Evolutionary conservation across 35 echinoderm and acorn worm genomes (phyloP), one percentile per base, ranked within the genome.

Genomic region (Chiridota heheva): DNA sequence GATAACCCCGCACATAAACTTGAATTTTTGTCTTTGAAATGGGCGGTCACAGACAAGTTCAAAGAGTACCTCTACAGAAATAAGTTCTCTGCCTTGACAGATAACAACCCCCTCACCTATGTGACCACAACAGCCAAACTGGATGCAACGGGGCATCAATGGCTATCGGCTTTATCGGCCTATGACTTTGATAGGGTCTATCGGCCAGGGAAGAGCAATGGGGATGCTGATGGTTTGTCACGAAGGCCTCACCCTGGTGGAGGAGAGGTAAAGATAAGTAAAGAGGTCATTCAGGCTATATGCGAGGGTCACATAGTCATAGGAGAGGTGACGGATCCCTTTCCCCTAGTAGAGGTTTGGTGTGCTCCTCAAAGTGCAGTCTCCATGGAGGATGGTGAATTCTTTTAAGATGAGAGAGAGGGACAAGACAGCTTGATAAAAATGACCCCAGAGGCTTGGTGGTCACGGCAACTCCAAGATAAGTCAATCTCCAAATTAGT

Each of bases 1-100:
- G 65, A 84, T 42, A 77, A 90, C 40, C 79, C 87, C 10, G 85
- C 84, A 17, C 85, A 89, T 31, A 88, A 84, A 81, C 37, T 88
- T 7, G 84, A 84, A 42, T 83, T 78, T 46, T 30, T 84, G 1
- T 39, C 63, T 2, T 33, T 88, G 22, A 90, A 90, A 60, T 83
- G 87, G 70, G 87, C 79, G 27, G 60, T 78, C 4, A 86, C 70
- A 0, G 45, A 91, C 2, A 85, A 85, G 37, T 85, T 85, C 36
- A 16, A 77, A 2, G 72, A 78, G 13, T 81, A 80, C 49, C 33
- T 81, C 4, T 61, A 76, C 49, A 60, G 70, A 20, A 29, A 27
- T 18, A 3, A 63, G 37, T 86, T 86, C 37, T 44, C 33, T n/a
- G 82, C 81, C 5, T 5, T 41, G 0, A 86, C 73, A 2, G 86